A percentile compares a stretch with the other conserved stretches of the same genome.
Evolutionary conservation across 30 jellyfish, hydroid and myxozoan genomes (phyloP).

Genomic region (Cassiopea xamachana): DNA sequence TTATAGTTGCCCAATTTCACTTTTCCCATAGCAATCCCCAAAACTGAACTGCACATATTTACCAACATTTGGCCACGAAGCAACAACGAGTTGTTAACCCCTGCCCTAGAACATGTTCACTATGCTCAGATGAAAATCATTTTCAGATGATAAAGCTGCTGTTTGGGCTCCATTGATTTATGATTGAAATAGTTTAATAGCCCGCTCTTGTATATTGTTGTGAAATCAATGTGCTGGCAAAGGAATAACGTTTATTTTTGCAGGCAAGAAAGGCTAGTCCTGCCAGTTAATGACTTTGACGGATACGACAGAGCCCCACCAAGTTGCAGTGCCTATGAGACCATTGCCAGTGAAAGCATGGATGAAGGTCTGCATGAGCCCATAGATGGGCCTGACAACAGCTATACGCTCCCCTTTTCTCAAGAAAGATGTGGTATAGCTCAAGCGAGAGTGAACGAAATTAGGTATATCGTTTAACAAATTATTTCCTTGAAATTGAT

Average conservation of each 20-base stretch:
- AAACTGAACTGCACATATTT: no score
- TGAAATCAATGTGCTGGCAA: neutral
- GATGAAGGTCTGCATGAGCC: conserved; percentile 10
- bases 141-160: no score
- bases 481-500: neutral
- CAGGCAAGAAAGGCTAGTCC: conserved; percentile 35
- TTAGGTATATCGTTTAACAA: neutral
- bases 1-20: no score
- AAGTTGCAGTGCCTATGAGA: conserved; percentile 47
- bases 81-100: no score
- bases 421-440: conserved; percentile 8
- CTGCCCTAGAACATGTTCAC: no score
- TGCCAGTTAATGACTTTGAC: conserved; percentile 33
- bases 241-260: no score
- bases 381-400: neutral
- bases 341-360: conserved; percentile 32
- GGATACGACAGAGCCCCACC: conserved; percentile 45
- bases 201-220: no score
- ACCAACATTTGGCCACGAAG: no score
- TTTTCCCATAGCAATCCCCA: no score
- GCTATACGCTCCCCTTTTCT: neutral
- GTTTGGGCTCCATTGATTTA: no score
- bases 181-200: no score
- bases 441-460: neutral
- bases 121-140: no score